A percentile compares a stretch with the other conserved stretches of the same genome.
Conservation (phyloP, 2,888 invertebrate species). For the Habrosyne pyritoides region DNA sequence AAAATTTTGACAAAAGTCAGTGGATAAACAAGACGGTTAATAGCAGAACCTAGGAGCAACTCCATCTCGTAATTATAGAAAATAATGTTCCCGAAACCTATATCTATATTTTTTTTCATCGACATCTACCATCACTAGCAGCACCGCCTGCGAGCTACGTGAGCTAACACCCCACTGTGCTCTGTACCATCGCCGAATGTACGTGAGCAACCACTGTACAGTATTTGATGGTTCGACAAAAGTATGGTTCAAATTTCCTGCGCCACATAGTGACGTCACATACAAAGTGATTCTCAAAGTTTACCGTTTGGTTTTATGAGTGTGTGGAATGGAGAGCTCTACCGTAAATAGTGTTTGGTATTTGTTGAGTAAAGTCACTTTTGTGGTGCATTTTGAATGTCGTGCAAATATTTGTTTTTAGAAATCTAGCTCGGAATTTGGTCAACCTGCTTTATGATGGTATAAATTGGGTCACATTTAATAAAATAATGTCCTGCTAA, state of each 20-base stretch:
- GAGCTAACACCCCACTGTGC: conserved; percentile 11
- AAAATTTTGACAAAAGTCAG: no score
- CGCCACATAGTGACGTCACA: neutral
- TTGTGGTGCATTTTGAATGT: neutral
- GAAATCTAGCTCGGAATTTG: neutral
- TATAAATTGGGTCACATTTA: no score
- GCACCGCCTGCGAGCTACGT: conserved; percentile 2
- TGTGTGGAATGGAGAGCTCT: neutral
- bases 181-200: conserved; percentile 11
- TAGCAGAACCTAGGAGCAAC: no score
- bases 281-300: conserved; percentile 3
- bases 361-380: neutral
- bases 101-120: no score
- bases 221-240: conserved; percentile 22
- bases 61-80: no score
- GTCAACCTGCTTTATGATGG: no score
- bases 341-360: neutral
- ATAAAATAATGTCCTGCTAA: no score
- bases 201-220: conserved; percentile 34
- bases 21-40: no score
- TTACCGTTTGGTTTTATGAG: conserved; percentile 4
- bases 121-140: neutral
- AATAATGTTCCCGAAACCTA: no score
- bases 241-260: conserved; percentile 17
- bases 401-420: neutral